Evolutionary conservation across 2,113 vertebrate genomes (phyloP), one percentile per base, ranked within the genome.

Genomic region (Cavia aperea): DNA sequence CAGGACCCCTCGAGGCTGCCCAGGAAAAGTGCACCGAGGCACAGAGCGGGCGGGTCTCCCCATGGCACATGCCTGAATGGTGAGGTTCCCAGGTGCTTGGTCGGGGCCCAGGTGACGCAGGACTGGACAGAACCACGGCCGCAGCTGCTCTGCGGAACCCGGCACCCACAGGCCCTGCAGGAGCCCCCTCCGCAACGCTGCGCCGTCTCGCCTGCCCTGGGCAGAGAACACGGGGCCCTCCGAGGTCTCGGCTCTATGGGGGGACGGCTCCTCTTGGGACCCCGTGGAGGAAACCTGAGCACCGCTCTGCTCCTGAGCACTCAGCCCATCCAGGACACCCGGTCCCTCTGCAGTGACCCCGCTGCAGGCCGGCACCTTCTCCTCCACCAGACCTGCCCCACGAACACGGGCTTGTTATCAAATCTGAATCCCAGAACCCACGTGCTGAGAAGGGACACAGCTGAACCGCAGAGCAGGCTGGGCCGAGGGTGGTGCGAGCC

Each of bases 361-460:
- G 7, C 58, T 21, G 16, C 58, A 60, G 58, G 58, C 58, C 5
- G 19, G 58, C 58, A 60, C 88, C 63, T 89, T 78, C 82, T 82
- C 68, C 46, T 60, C 78, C 75, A 81, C 68, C 72, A 46, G 68
- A 93, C 89, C 36, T 63, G 89, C 86, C 66, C 77, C 73, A 93
- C 68, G 91, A 94, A 92, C 88, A 85, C 39, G 56, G 88, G 90
- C 88, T 73, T 70, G 90, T 91, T 75, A 82, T 86, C 5, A 1
- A 63, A 81, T 91, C 26, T 51, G 75, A 95, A 89, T 90, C 88
- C 84, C 81, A 81, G 75, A 93, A 89, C 77, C 92, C 77, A 89
- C 62, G 93, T 90, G 96, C 94, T 81, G 93, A 94, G 79, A 93
- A 92, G 81, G 75, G 73, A 96, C 92, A 93, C 75, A 91, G 81